phyloP scores from a whole-genome alignment of 2,888 invertebrate species.

The Cheilosia impressa region DNA sequence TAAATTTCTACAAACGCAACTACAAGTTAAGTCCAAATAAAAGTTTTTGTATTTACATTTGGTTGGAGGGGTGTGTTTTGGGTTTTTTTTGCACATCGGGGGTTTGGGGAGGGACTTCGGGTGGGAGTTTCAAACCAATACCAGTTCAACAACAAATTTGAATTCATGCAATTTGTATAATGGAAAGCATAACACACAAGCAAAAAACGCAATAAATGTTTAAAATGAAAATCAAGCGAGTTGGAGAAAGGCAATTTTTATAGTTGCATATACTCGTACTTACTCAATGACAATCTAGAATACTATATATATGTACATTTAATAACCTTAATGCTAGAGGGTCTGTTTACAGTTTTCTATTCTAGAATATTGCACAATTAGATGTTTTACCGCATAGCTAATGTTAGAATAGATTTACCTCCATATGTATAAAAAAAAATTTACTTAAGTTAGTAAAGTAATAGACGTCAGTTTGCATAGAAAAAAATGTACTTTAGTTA shows the following conservation, averaged over 20 bases:
- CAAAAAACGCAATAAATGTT: conserved; percentile 21
- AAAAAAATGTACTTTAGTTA: too few relatives aligned
- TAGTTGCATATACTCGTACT: conserved; percentile 16
- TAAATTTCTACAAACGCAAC: conserved; percentile 12
- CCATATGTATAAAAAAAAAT: too few relatives aligned
- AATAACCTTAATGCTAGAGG: background rate
- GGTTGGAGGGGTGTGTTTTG: conserved; percentile 34
- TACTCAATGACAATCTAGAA: conserved; percentile 33
- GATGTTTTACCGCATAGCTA: too few relatives aligned
- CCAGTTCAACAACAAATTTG: conserved; percentile 14
- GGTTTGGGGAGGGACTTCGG: background rate
- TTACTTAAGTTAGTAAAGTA: too few relatives aligned
- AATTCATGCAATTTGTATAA: conserved; percentile 33
- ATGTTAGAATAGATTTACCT: too few relatives aligned
- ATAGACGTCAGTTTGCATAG: too few relatives aligned
- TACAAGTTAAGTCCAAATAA: conserved; percentile 51
- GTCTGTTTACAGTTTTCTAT: background rate
- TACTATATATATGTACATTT: background rate
- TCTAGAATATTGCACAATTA: too few relatives aligned
- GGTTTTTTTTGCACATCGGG: conserved; percentile 11
- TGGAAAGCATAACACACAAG: conserved; percentile 52
- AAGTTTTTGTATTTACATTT: conserved; percentile 69
- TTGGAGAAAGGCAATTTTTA: conserved; percentile 14
- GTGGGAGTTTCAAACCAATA: conserved; percentile 31
- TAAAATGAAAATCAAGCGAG: background rate